Percentiles rank a stretch among this genome's conserved stretches.
These are phyloP conservation scores for Lapara coniferarum DNA, from an alignment of 2,888 invertebrate species.

Conservation along the genomic window DNA sequence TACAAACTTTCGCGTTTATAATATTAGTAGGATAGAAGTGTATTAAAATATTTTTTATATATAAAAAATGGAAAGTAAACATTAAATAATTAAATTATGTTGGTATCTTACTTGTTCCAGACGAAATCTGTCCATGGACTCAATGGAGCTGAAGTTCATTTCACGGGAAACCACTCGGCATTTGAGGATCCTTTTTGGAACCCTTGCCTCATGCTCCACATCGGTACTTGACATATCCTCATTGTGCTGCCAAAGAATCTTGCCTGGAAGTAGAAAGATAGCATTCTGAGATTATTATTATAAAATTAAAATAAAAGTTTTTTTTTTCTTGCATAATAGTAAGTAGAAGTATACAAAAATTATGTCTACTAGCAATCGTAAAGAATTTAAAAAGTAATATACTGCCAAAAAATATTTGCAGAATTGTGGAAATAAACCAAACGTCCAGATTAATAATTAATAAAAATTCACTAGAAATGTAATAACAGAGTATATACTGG, in stretches of 20 bases:
- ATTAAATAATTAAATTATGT: too few species aligned
- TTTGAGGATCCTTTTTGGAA: conserved; percentile 98
- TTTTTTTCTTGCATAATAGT: background rate
- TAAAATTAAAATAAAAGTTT: background rate
- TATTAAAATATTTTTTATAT: too few species aligned
- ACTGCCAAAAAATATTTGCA: background rate
- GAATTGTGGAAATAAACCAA: too few species aligned
- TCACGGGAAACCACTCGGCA: conserved; percentile 95
- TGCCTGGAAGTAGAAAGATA: conserved; percentile 81
- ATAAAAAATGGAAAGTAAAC: too few species aligned
- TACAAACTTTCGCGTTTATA: too few species aligned
- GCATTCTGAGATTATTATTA: background rate
- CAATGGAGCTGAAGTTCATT: conserved; percentile 95
- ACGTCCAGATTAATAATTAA: background rate
- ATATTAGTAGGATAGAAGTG: too few species aligned
- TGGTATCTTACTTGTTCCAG: conserved; percentile 87
- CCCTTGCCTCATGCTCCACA: conserved; percentile 96
- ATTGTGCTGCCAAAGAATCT: conserved; percentile 98
- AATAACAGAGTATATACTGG: too few species aligned
- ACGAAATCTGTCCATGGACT: conserved; percentile 97
- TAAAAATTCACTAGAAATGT: too few species aligned
- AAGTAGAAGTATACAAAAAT: too few species aligned
- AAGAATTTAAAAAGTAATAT: too few species aligned
- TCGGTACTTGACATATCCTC: conserved; percentile 96
- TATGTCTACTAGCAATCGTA: too few species aligned